Base-by-base conservation (phyloP, 2,113 vertebrate species). In the Gallinago paraguaiae region DNA sequence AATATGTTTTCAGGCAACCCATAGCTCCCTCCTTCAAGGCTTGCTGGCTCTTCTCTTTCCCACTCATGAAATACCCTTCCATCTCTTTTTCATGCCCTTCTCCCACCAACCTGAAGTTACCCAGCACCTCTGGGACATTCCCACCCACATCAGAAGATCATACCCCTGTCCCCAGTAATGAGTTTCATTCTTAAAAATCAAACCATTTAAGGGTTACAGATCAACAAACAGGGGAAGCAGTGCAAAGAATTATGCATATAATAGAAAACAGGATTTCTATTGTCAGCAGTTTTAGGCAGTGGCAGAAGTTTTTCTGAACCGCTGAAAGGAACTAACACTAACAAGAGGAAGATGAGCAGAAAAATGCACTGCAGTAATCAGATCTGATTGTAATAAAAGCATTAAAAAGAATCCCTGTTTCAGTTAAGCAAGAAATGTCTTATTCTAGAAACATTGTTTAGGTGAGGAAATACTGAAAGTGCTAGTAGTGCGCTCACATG, bases 161-260 rank as follows among this genome's bases (percentile, higher is more conserved):
- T 81, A 25, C 31, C 79, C 0, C 0, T 23, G 43, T 84, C 56
- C 61, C 22, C 69, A 76, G 45, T 8, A 28, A n/a, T 30, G 48
- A 94, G 88, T 96, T 96, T 96, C 74, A 72, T 71, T 96, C 90
- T 96, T 94, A 96, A 88, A 93, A 92, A 78, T 82, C 60, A 93
- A 53, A 31, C 72, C 14, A 18, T 61, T 72, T 84, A 64, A 88
- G 33, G 72, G 30, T 56, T 93, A 19, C 60, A 16, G 39, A 24
- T 45, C 57, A 39, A 43, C 70, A 60, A 87, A 90, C 20, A 72
- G 37, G 74, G 74, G 83, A 89, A 97, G 76, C 57, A 35, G 45
- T 13, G 31, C 53, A 35, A 59, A 92, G 69, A 71, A 48, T 82
- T 78, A 31, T 7, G 28, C 15, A 1, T 27, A 12, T 63, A 35